These are phyloP conservation scores for Ochropleura plecta DNA, from an alignment of 2,888 invertebrate genomes.

Conservation along the genomic window DNA sequence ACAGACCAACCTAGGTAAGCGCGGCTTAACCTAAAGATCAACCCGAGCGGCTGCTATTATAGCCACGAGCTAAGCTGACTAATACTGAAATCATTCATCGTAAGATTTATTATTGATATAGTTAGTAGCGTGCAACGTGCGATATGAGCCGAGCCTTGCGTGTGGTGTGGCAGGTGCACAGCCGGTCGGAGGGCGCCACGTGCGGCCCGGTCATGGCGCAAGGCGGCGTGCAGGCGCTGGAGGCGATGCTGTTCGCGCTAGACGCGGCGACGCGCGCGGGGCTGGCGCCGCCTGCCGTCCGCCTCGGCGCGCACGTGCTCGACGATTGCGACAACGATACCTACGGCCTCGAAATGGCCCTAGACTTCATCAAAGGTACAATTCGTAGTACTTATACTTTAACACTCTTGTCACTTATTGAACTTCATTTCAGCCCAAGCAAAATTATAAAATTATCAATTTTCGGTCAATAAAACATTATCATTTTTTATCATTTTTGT, in stretches of 20 bases:
- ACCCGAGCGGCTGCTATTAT: too few species aligned
- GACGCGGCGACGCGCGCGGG: slow-evolving; percentile 92
- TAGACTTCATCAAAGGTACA: slow-evolving; percentile 97
- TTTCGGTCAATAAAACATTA: neutral
- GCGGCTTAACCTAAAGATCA: too few species aligned
- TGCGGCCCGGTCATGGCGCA: slow-evolving; percentile 98
- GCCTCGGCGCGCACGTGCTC: slow-evolving; percentile 95
- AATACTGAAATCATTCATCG: too few species aligned
- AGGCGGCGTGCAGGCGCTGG: slow-evolving; percentile 95
- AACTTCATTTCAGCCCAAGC: neutral
- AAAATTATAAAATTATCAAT: neutral
- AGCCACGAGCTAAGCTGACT: too few species aligned
- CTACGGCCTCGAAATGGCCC: slow-evolving; percentile 97
- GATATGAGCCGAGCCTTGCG: too few species aligned
- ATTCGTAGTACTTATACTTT: neutral
- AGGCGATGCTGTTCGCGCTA: slow-evolving; percentile 96
- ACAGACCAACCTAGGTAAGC: too few species aligned
- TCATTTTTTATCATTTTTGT: neutral
- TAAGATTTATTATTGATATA: too few species aligned
- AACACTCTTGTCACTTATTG: neutral
- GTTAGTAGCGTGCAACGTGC: too few species aligned
- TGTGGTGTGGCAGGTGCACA: slow-evolving; percentile 91
- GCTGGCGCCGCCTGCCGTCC: slow-evolving; percentile 93
- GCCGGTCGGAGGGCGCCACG: slow-evolving; percentile 94
- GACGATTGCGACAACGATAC: slow-evolving; percentile 98